A percentile compares a stretch with the other conserved stretches of the same genome.
Evolutionary conservation across 2,113 vertebrate species (phyloP).

Genomic region (Zonotrichia leucophrys): DNA sequence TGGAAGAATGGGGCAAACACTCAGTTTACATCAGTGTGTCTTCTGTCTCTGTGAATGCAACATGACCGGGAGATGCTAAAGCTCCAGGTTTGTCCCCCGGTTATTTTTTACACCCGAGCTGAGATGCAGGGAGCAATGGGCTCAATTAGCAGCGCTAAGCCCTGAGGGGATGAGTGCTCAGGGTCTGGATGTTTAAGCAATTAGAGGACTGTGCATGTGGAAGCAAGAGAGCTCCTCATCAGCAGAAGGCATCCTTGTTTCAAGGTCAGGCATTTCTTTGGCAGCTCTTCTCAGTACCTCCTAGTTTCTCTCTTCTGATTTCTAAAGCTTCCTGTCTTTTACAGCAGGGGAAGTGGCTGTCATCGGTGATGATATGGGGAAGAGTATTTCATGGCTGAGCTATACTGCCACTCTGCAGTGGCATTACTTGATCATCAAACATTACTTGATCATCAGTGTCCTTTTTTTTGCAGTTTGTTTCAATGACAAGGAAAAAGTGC

Average conservation of each 20-base stretch:
- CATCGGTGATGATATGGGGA: fast-evolving
- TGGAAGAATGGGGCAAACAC: neutral
- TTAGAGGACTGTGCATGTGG: neutral
- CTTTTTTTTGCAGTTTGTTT: neutral
- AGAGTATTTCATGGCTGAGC: neutral
- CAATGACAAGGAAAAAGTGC: neutral
- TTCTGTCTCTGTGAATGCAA: neutral
- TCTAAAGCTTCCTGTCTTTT: neutral
- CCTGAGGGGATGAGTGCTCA: neutral
- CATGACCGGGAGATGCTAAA: neutral
- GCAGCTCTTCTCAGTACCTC: neutral
- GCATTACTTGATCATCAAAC: neutral
- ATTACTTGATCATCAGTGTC: neutral
- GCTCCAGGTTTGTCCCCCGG: neutral
- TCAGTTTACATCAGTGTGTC: neutral
- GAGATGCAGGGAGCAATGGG: neutral
- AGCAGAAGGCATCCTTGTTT: neutral
- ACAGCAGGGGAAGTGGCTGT: neutral
- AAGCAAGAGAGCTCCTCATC: neutral
- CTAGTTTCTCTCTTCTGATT: neutral
- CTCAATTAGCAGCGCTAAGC: neutral
- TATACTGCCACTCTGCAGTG: neutral
- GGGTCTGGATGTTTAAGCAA: neutral
- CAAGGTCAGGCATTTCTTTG: neutral
- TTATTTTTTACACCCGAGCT: neutral